Percentiles rank a stretch among this genome's conserved stretches.
Conservation (phyloP, 2,888 invertebrate species). For the Pandemis cinnamomeana region DNA sequence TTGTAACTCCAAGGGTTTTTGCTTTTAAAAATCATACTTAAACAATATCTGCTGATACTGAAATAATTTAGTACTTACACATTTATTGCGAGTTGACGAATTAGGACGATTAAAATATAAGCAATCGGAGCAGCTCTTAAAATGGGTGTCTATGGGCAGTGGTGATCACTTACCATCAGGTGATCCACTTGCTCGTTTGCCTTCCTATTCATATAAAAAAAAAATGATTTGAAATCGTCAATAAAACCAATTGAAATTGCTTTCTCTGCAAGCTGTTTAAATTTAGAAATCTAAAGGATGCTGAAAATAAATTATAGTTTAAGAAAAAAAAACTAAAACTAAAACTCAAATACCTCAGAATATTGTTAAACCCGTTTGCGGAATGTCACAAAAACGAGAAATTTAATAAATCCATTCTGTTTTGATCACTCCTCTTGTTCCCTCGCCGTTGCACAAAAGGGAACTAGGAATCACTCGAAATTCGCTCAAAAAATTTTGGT, state of each 20-base stretch:
- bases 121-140: too few species aligned
- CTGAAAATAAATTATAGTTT: too few species aligned
- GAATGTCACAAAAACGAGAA: constrained; percentile 35
- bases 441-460: constrained; percentile 71
- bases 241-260: too few species aligned
- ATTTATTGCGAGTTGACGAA: not conserved
- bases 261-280: too few species aligned
- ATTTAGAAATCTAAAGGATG: too few species aligned
- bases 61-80: not conserved
- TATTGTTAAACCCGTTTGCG: constrained; percentile 38
- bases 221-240: too few species aligned
- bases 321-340: too few species aligned
- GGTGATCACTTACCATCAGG: too few species aligned
- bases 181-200: too few species aligned
- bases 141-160: too few species aligned
- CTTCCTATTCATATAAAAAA: too few species aligned
- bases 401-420: constrained; percentile 52
- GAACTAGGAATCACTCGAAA: constrained; percentile 67
- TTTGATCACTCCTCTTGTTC: constrained; percentile 82
- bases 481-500: constrained; percentile 59
- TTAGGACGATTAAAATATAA: too few species aligned
- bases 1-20: not conserved
- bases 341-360: not conserved
- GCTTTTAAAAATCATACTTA: not conserved
- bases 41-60: not conserved